Evolutionary conservation across 2,113 vertebrate species (phyloP).

Genomic region (Notechis scutatus): DNA sequence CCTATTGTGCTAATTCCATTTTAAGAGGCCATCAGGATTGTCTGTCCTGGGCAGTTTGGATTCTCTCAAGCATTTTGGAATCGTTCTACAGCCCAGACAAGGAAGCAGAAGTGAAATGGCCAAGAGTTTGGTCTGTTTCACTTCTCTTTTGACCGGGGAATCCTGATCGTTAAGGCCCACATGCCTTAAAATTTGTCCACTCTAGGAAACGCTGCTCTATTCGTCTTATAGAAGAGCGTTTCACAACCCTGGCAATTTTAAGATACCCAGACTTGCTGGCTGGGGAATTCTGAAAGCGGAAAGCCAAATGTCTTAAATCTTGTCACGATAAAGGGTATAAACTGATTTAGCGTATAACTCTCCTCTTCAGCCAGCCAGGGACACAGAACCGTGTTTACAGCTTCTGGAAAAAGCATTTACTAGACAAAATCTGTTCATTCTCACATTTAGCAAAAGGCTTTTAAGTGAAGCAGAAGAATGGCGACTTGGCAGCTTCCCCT

Average conservation of each 20-base stretch:
- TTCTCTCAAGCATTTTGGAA: not conserved
- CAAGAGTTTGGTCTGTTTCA: not conserved
- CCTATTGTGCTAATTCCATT: not conserved
- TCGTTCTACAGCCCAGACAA: not conserved
- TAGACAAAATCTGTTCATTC: too few relatives aligned
- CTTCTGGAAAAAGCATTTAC: too few relatives aligned
- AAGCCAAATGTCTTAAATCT: not conserved
- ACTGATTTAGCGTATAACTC: not conserved
- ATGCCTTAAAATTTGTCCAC: not conserved
- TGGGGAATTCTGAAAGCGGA: not conserved
- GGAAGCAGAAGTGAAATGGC: not conserved
- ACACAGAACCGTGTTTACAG: too few relatives aligned
- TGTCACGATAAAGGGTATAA: not conserved
- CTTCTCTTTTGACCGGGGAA: not conserved
- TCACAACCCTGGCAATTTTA: not conserved
- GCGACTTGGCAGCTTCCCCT: too few relatives aligned
- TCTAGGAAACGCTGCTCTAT: not conserved
- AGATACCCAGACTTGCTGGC: not conserved
- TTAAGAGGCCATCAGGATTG: not conserved
- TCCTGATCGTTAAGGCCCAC: not conserved
- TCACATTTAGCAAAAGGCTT: too few relatives aligned
- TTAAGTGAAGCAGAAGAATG: too few relatives aligned
- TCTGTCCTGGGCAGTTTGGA: not conserved
- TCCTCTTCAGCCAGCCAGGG: not conserved
- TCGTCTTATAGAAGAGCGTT: not conserved